These are phyloP conservation scores for Pseudoatta argentina DNA, from an alignment of 1,140 invertebrate species.

Conservation along the genomic window DNA sequence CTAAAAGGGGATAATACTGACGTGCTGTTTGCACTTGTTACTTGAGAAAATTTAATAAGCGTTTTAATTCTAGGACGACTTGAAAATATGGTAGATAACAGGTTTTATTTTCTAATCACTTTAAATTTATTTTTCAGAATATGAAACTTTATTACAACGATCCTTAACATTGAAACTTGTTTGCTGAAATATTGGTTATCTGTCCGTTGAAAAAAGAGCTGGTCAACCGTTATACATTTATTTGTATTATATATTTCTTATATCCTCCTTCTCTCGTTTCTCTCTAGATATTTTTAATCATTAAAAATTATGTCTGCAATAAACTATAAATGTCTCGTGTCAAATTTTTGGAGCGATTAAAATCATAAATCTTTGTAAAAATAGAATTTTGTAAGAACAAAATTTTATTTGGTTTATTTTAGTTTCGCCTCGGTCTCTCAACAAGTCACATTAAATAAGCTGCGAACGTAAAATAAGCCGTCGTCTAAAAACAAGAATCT, in stretches of 20 bases:
- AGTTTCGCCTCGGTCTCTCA: background rate
- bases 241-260: background rate
- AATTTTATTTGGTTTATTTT: conserved; percentile 24
- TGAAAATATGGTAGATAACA: background rate
- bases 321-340: background rate
- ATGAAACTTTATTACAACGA: background rate
- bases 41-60: conserved; percentile 35
- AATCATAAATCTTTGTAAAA: background rate
- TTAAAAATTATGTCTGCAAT: conserved; percentile 5
- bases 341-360: background rate
- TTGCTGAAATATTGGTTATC: conserved; percentile 18
- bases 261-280: background rate
- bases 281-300: background rate
- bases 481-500: conserved; percentile 33
- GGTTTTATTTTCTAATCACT: conserved; percentile 7
- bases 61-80: background rate
- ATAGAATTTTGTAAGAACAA: conserved; percentile 29
- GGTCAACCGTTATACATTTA: background rate
- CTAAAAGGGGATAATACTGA: background rate
- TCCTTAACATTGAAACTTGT: conserved; percentile 1
- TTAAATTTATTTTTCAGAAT: background rate
- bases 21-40: conserved; percentile 2
- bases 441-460: conserved; percentile 26
- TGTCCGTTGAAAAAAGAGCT: background rate
- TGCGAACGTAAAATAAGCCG: conserved; percentile 3